Base-by-base conservation (phyloP, 1,140 invertebrate genomes). In the Nebria ingens region DNA sequence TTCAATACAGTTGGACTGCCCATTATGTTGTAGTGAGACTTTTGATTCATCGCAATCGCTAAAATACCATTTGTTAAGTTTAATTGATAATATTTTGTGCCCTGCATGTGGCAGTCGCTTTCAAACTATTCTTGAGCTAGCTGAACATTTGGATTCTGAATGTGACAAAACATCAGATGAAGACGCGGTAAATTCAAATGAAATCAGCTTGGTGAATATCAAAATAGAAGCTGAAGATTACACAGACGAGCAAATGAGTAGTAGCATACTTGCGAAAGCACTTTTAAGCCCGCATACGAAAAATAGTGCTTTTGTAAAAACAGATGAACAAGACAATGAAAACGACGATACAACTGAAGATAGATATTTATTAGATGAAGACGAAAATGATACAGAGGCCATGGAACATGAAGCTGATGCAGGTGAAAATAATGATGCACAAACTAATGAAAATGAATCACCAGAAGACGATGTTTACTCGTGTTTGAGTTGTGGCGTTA, bases 401-500 rank as follows among this genome's bases (percentile, higher is more conserved):
- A 53, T 51, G 25, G 55, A 57, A 57, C 20, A 51, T 25, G 52
- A 52, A 40, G 51, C 53, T 53, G 50, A 58, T 56, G 53, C 29
- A 38, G 25, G 56, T 50, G 56, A 57, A 51, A n/a, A n/a, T n/a
- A n/a, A n/a, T n/a, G 40, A 52, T 54, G 56, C 53, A 42, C 52
- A 55, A 25, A n/a, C 21, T 2, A 51, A 42, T 52, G 23, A 54
- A 49, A 29, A 13, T 2, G 20, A 58, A 19, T 13, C 17, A 58
- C 38, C 13, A 12, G 54, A 65, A 2, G 62, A 68, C 19, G 76
- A 77, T 57, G 64, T 79, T 12, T 84, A 81, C 60, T 79, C 72
- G 54, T 84, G 82, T 59, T 80, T 78, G 56, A 79, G 75, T 51
- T 84, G 82, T 64, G 74, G 76, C 2, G 74, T 81, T 21, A 79